Evolutionary conservation across 2,797 vertebrate species (phyloP).

Genomic region (Parauchenoglanis punctatus): DNA sequence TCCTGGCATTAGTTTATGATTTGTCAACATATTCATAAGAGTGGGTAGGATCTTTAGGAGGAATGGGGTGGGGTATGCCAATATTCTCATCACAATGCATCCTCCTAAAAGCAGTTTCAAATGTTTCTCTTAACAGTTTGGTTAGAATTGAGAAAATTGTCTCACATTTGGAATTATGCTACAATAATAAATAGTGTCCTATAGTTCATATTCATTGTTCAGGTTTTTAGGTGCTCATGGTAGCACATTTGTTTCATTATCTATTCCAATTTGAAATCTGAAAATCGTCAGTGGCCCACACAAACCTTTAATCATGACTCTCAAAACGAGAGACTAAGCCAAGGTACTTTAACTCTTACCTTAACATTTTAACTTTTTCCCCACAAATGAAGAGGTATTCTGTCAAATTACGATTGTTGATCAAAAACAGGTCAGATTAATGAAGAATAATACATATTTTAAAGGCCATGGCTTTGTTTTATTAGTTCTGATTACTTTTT

Average conservation of each 20-base stretch:
- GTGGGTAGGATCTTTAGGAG: not conserved
- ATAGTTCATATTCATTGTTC: not conserved
- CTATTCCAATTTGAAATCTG: too few species aligned
- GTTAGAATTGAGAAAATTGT: not conserved
- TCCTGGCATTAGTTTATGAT: not conserved
- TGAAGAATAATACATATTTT: too few species aligned
- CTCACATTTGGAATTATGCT: not conserved
- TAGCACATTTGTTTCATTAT: not conserved
- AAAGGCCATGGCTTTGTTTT: too few species aligned
- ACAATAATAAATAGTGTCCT: not conserved
- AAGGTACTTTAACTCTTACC: too few species aligned
- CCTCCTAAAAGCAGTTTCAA: not conserved
- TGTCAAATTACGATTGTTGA: too few species aligned
- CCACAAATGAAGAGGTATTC: too few species aligned
- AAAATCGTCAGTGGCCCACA: too few species aligned
- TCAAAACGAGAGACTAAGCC: too few species aligned
- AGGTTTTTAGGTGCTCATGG: not conserved
- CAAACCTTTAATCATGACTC: too few species aligned
- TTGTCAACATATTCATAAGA: not conserved
- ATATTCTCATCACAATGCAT: not conserved
- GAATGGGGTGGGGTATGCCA: not conserved
- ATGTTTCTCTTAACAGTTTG: not conserved
- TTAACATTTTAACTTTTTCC: too few species aligned
- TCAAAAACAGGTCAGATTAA: too few species aligned
- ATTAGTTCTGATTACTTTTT: too few species aligned